Evolutionary conservation across 2,113 vertebrate species (phyloP).

Genomic region (Ifrita kowaldi): DNA sequence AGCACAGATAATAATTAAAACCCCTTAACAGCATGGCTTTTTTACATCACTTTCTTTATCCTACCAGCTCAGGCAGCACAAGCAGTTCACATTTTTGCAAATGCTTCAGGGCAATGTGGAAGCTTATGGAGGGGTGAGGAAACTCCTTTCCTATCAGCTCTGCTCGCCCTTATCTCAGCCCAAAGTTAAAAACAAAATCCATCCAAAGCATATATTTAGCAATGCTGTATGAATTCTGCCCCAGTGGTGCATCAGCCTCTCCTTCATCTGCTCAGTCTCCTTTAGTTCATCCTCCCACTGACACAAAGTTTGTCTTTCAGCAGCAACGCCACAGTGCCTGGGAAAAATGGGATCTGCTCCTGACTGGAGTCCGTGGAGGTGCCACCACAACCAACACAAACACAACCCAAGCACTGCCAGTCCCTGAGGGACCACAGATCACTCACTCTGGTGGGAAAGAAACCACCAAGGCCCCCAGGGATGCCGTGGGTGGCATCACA

Average conservation of each 20-base stretch:
- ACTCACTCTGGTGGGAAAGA: background rate
- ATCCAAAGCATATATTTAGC: background rate
- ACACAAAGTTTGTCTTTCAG: background rate
- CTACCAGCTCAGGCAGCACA: background rate
- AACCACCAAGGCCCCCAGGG: background rate
- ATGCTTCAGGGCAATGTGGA: background rate
- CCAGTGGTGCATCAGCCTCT: background rate
- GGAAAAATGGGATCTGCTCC: background rate
- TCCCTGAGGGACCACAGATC: background rate
- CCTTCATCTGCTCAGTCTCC: background rate
- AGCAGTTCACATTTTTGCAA: background rate
- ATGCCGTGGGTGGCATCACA: rapidly evolving
- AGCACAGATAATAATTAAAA: background rate
- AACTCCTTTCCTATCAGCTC: background rate
- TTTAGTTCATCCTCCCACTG: background rate
- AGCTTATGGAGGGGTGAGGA: background rate
- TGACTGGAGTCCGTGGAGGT: rapidly evolving
- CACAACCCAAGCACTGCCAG: background rate
- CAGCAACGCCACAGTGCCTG: background rate
- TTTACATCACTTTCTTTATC: background rate
- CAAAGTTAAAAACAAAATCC: background rate
- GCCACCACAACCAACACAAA: background rate
- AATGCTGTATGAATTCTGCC: background rate
- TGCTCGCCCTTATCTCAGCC: background rate
- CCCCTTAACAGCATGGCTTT: background rate